Evolutionary conservation across 2,888 invertebrate species (phyloP), one percentile per base, ranked within the genome.

Genomic region (Mimumesa dahlbomi): DNA sequence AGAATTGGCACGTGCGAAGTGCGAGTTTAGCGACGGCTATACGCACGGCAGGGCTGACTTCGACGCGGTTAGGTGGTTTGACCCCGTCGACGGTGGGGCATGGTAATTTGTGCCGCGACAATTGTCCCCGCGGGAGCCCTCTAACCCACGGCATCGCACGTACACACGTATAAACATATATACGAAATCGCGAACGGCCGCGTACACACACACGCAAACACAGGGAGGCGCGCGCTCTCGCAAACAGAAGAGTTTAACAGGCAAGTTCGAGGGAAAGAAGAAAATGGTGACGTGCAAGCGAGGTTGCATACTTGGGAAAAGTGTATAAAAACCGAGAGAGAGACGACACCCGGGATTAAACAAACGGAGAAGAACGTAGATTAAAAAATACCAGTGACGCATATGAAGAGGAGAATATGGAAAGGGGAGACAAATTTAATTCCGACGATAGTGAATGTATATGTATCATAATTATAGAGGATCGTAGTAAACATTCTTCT

Each of bases 101-200:
- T 75, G 83, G 84, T 85, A 85, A 84, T 85, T 84, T 79, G 80
- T 77, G 77, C 80, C 75, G 75, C 79, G 81, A 82, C 81, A 78
- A 84, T 84, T 74, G 84, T 63, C 79, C 84, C 79, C 83, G n/a
- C 59, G 83, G 83, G 84, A 84, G 58, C 73, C 74, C 72, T 82
- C 61, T 52, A 64, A 48, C 68, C 69, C 59, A 54, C 50, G 54
- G 58, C 40, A 63, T 56, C 43, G 57, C 66, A 46, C 57, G 43
- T 58, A 66, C 22, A 16, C 36, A 52, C 65, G 22, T 36, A 59
- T 11, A 52, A 45, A 31, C 36, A 14, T 11, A 49, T 36, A 31
- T 54, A n/a, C 65, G 45, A 22, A 19, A 52, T 59, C 43, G 68
- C 69, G 69, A 38, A 38, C 25, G 22, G 31, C 36, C 34, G 53